A percentile compares a stretch with the other conserved stretches of the same genome.
Conservation (phyloP, 1,140 invertebrate genomes). For the Drosophila jambulina region DNA sequence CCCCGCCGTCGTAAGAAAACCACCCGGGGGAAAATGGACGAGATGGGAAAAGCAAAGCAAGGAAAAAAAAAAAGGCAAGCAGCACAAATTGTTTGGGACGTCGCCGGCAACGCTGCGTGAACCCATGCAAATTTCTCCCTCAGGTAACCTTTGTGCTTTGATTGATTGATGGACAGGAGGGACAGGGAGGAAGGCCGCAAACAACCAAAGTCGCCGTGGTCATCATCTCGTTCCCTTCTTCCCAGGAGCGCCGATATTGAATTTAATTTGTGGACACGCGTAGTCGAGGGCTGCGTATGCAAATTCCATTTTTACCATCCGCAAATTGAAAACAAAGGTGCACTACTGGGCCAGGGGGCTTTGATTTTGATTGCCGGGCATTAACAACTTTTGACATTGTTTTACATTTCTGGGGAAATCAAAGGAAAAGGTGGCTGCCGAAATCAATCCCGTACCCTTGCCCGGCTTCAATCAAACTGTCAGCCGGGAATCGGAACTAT, state of each 20-base stretch:
- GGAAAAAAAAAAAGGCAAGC: conserved; percentile 30
- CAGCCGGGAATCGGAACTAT: conserved; percentile 25
- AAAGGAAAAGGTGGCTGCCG: conserved; percentile 43
- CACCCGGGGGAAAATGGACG: conserved; percentile 19
- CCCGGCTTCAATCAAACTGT: conserved; percentile 72
- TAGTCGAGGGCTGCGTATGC: conserved; percentile 57
- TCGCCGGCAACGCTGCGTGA: conserved; percentile 61
- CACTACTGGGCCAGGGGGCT: conserved; percentile 40
- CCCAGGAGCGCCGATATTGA: conserved; percentile 62
- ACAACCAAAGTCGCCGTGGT: conserved; percentile 43
- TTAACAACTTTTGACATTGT: conserved; percentile 81
- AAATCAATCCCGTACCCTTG: conserved; percentile 36
- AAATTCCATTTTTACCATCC: conserved; percentile 52
- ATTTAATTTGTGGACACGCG: conserved; percentile 79
- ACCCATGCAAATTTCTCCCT: conserved; percentile 80
- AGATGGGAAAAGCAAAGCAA: conserved; percentile 13
- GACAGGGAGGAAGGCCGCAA: neutral
- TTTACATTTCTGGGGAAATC: conserved; percentile 79
- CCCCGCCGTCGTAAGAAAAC: conserved; percentile 32
- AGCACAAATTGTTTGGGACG: conserved; percentile 77
- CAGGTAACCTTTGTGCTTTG: conserved; percentile 81
- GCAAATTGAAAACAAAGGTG: conserved; percentile 57
- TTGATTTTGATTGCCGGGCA: conserved; percentile 63
- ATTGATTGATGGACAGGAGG: conserved; percentile 75
- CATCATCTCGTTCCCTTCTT: conserved; percentile 38